Percentiles rank a stretch among this genome's conserved stretches.
Conservation (phyloP, 2,797 vertebrate species). For the Clarias laeviceps region DNA sequence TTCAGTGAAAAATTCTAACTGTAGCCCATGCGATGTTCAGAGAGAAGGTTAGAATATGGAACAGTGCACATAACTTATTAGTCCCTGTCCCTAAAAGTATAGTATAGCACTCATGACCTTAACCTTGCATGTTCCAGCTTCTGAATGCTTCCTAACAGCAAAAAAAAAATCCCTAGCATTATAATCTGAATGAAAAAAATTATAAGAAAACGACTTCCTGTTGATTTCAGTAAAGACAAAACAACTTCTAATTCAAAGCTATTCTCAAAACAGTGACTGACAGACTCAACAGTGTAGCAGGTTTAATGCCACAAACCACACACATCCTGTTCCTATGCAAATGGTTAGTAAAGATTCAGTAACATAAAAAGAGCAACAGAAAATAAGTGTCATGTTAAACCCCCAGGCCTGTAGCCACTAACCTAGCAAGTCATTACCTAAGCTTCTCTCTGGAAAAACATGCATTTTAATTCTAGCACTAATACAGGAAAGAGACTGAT, state of each 20-base stretch:
- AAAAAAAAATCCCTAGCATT: neutral
- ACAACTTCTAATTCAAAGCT: neutral
- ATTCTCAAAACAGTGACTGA: neutral
- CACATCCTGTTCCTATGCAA: neutral
- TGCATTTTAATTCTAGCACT: neutral
- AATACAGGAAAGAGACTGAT: neutral
- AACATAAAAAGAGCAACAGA: neutral
- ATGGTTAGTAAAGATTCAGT: too few relatives aligned
- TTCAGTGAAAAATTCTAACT: slow-evolving; percentile 58
- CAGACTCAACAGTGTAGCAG: neutral
- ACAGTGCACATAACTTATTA: slow-evolving; percentile 63
- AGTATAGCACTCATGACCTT: neutral
- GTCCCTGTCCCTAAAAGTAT: slow-evolving; percentile 25
- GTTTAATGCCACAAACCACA: neutral
- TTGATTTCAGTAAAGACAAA: neutral
- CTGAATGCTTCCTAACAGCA: neutral
- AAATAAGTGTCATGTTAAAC: neutral
- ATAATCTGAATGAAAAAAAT: neutral
- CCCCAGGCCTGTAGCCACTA: neutral
- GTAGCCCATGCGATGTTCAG: slow-evolving; percentile 17
- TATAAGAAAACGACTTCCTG: neutral
- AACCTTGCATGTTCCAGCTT: neutral
- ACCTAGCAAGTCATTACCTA: neutral
- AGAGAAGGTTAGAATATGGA: slow-evolving; percentile 20
- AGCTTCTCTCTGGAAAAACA: neutral